Percentiles rank a stretch among this genome's conserved stretches.
Evolutionary conservation across 2,797 vertebrate species (phyloP).

Genomic region (Channa striata): DNA sequence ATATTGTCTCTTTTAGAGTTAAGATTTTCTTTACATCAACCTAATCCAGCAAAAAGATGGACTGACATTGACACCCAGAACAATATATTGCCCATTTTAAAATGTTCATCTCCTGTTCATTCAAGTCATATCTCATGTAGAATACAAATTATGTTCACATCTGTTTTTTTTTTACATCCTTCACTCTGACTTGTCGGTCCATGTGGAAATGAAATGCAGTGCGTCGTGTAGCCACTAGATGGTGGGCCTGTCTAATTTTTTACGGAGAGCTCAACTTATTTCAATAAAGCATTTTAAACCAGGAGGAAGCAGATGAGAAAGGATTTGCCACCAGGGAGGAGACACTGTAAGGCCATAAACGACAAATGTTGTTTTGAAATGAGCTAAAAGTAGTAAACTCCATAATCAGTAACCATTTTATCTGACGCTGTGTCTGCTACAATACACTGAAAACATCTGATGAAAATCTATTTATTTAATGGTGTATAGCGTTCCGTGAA

Average conservation of each 20-base stretch:
- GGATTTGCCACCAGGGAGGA: neutral
- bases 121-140: neutral
- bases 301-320: neutral
- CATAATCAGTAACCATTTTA: too few species aligned
- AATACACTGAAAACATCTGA: too few species aligned
- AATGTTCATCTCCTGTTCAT: neutral
- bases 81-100: too few species aligned
- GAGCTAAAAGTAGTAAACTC: too few species aligned
- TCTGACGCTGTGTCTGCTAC: too few species aligned
- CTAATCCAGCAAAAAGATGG: too few species aligned
- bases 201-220: slow-evolving; percentile 5
- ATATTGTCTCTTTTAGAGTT: too few species aligned
- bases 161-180: neutral
- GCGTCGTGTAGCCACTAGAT: slow-evolving; percentile 59
- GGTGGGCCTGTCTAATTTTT: slow-evolving; percentile 31
- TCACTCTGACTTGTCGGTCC: neutral
- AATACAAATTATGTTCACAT: neutral
- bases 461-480: neutral
- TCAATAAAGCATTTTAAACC: neutral
- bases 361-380: too few species aligned
- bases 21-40: too few species aligned
- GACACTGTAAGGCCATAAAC: neutral
- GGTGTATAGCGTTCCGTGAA: slow-evolving; percentile 7
- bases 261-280: neutral
- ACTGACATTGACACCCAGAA: too few species aligned